Base-by-base conservation (phyloP, 2,113 vertebrate genomes). In the Castor canadensis region DNA sequence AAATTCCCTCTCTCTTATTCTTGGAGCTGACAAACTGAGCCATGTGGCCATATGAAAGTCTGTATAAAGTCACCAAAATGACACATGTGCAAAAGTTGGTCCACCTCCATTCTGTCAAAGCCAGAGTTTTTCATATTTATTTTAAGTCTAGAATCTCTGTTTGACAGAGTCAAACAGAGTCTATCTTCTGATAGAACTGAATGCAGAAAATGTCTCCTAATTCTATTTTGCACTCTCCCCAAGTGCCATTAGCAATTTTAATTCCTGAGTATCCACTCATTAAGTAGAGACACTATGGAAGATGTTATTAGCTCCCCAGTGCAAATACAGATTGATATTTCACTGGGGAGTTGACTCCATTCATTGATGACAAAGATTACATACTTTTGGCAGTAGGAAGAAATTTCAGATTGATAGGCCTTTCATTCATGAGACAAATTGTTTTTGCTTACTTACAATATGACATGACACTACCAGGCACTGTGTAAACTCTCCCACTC, bases 91-190 rank as follows among this genome's bases (percentile, higher is more conserved):
- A 93, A 81, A 93, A 91, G 81, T 20, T 60, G 95, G 73, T 81
- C 95, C 75, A 75, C 94, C 95, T 76, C 72, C 76, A 38, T 58
- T 95, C 92, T 96, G 91, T 79, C 62, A 97, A 95, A 98, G 93
- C 80, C 93, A 95, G 96, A 96, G 97, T 95, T 98, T 95, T 89
- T 85, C 54, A 0, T 97, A 97, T 98, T 98, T 97, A 97, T 96
- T 98, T 98, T 97, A 75, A 89, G 87, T 97, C 88, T n/a, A 88
- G 87, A 97, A 90, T 97, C 91, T 98, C 96, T 97, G 90, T 97
- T 97, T 97, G 96, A 97, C 88, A 97, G 71, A 87, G 92, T 94
- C 96, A 95, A 98, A 97, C 97, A 32, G 96, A 97, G 77, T 97
- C 95, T 81, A 83, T 43, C 76, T 89, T 87, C 90, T 77, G 75